Evolutionary conservation across 2,888 invertebrate species (phyloP).

Genomic region (Heterodera filipjevi): DNA sequence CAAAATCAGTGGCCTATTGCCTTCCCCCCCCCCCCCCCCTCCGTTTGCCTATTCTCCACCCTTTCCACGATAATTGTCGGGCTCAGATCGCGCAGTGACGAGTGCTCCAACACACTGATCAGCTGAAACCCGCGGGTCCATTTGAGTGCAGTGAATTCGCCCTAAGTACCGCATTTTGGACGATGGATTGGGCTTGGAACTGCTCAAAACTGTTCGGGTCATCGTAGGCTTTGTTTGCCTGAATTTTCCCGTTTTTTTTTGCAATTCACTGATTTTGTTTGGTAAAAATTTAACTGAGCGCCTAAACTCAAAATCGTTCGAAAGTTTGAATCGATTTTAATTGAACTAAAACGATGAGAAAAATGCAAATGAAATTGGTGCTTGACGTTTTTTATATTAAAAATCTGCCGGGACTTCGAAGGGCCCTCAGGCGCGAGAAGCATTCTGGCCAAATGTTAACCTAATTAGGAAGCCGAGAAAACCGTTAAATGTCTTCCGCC

Average conservation of each 20-base stretch:
- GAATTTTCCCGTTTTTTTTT: background rate
- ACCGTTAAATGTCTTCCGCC: too few relatives aligned
- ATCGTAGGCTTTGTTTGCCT: slow-evolving; percentile 31
- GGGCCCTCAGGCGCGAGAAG: too few relatives aligned
- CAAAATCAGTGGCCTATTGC: background rate
- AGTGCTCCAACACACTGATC: slow-evolving; percentile 23
- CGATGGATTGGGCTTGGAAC: slow-evolving; percentile 30
- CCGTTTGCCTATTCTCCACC: slow-evolving; percentile 31
- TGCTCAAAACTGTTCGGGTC: slow-evolving; percentile 31
- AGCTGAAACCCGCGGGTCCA: slow-evolving; percentile 16
- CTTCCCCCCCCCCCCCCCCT: too few relatives aligned
- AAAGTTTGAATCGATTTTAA: too few relatives aligned
- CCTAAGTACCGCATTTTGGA: slow-evolving; percentile 29
- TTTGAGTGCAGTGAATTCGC: background rate
- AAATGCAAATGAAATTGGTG: too few relatives aligned
- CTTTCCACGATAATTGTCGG: slow-evolving; percentile 25
- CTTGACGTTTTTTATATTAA: too few relatives aligned
- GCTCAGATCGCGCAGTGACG: slow-evolving; percentile 30
- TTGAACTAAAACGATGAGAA: too few relatives aligned
- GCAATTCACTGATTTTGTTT: background rate
- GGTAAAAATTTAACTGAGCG: too few relatives aligned
- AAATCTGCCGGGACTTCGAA: too few relatives aligned
- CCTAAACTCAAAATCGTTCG: too few relatives aligned
- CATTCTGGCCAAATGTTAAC: too few relatives aligned
- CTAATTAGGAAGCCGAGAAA: too few relatives aligned